Conservation (phyloP, 2,113 vertebrate species). For the Bubo bubo region DNA sequence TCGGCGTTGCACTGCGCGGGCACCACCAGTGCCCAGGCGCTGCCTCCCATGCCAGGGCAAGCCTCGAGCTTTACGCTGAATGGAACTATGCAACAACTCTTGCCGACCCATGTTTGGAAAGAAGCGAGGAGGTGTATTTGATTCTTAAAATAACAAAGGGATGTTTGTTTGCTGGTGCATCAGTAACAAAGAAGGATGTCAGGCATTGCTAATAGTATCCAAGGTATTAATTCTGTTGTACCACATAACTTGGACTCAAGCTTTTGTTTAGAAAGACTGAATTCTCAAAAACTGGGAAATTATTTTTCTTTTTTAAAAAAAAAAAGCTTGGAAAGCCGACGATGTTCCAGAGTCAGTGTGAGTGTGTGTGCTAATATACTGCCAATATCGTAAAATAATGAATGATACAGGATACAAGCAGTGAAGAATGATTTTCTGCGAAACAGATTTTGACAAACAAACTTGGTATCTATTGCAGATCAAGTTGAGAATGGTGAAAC, state of each 20-base stretch:
- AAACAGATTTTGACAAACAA: neutral
- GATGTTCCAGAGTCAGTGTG: neutral
- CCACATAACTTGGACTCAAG: neutral
- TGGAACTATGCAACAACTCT: neutral
- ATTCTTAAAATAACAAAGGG: neutral
- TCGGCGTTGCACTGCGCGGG: neutral
- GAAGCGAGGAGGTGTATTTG: neutral
- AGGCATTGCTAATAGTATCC: neutral
- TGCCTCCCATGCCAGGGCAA: neutral
- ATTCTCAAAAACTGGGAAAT: neutral
- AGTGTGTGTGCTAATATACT: neutral
- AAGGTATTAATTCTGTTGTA: neutral
- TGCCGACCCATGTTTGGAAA: fast-evolving
- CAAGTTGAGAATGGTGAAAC: neutral
- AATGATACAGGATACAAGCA: neutral
- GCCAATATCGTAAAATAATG: neutral
- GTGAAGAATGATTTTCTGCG: neutral
- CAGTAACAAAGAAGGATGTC: neutral
- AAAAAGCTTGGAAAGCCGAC: neutral
- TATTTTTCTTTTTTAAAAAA: neutral
- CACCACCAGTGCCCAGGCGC: neutral
- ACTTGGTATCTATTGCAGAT: neutral
- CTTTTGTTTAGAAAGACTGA: neutral
- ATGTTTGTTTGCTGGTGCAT: neutral
- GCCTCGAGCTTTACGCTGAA: neutral